phyloP scores from a whole-genome alignment of 2,888 invertebrate species.

The Tachina grossa region DNA sequence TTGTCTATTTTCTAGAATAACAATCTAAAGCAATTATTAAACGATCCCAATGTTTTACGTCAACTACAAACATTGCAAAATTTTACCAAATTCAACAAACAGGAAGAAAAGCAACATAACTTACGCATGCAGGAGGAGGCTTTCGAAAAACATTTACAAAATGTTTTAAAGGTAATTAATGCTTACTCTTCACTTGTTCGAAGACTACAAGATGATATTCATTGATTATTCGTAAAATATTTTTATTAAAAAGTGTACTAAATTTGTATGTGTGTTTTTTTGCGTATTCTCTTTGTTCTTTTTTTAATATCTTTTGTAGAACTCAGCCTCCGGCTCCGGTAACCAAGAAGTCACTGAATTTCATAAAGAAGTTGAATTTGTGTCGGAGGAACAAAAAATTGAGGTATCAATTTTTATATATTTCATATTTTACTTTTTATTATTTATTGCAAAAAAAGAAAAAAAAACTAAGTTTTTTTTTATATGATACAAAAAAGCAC shows the following conservation, averaged over 20 bases:
- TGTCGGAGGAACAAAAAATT: slow-evolving; percentile 84
- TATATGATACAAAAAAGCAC: slow-evolving; percentile 27
- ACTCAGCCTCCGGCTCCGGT: slow-evolving; percentile 78
- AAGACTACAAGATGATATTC: too few species aligned
- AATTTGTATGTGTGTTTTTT: slow-evolving; percentile 22
- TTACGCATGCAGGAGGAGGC: slow-evolving; percentile 90
- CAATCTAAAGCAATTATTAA: slow-evolving; percentile 84
- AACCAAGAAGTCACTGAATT: slow-evolving; percentile 79
- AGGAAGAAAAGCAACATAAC: slow-evolving; percentile 88
- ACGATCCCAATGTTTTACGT: slow-evolving; percentile 94
- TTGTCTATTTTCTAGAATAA: slow-evolving; percentile 79
- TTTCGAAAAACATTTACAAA: slow-evolving; percentile 89
- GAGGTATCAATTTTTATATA: slow-evolving; percentile 77
- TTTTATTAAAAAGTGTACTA: not conserved
- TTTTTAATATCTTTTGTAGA: slow-evolving; percentile 48
- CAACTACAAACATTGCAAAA: slow-evolving; percentile 92
- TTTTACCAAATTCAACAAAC: slow-evolving; percentile 83
- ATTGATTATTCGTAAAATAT: not conserved
- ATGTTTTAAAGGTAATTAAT: slow-evolving; percentile 86
- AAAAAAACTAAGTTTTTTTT: not conserved
- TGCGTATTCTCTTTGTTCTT: slow-evolving; percentile 3
- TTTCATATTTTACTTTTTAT: slow-evolving; percentile 34
- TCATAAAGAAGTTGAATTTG: slow-evolving; percentile 87
- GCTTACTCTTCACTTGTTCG: not conserved
- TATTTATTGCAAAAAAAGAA: slow-evolving; percentile 16